A percentile compares a stretch with the other conserved stretches of the same genome.
Conservation (phyloP, 2,888 invertebrate genomes). For the Parapristionchus giblindavisi region DNA sequence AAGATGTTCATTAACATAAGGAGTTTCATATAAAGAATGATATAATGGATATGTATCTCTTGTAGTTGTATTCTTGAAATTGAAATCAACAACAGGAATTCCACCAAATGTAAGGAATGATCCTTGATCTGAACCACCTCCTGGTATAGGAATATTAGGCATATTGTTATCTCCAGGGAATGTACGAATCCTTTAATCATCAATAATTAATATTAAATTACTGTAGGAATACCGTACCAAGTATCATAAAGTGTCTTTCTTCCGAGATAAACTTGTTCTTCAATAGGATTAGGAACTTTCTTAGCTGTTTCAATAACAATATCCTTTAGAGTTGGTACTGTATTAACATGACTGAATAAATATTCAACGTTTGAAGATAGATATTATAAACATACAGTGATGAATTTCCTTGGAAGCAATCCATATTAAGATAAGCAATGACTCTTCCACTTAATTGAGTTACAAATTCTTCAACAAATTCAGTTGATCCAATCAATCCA, state of each 20-base stretch:
- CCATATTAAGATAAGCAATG: constrained; percentile 73
- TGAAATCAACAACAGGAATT: constrained; percentile 71
- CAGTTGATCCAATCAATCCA: constrained; percentile 72
- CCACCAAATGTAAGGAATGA: constrained; percentile 71
- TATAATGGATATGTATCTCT: constrained; percentile 62
- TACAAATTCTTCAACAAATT: constrained; percentile 71
- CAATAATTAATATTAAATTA: too few species aligned
- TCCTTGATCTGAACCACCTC: constrained; percentile 72
- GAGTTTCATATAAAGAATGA: constrained; percentile 68
- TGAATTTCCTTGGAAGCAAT: constrained; percentile 65
- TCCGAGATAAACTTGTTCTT: constrained; percentile 8
- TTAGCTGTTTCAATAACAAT: constrained; percentile 16
- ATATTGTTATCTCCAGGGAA: constrained; percentile 37
- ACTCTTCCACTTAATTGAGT: constrained; percentile 63
- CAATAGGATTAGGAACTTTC: constrained; percentile 28
- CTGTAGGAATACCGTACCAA: constrained; percentile 1
- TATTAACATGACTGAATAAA: not conserved
- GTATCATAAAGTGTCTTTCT: constrained; percentile 38
- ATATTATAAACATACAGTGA: constrained; percentile 52
- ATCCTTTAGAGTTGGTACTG: constrained; percentile 16
- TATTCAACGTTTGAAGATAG: not conserved
- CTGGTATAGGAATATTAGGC: constrained; percentile 62
- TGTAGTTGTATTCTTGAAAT: constrained; percentile 59
- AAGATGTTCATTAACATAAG: constrained; percentile 65
- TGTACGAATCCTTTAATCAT: constrained; percentile 23